These are phyloP conservation scores for Sciaenops ocellatus DNA, from an alignment of 2,797 vertebrate species.

Conservation along the genomic window DNA sequence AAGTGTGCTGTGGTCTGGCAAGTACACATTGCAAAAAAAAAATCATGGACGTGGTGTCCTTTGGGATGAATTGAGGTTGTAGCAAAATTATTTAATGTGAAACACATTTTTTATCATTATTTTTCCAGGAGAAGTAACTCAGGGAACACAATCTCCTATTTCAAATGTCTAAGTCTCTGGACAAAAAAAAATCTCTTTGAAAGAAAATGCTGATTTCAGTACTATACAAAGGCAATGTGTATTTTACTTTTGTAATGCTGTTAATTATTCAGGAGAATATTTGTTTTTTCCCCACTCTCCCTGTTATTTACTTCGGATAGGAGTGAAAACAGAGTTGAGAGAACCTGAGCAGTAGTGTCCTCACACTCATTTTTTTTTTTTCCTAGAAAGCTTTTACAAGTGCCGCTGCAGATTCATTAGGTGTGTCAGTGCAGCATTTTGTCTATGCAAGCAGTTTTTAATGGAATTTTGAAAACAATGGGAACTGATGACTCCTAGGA, in stretches of 20 bases:
- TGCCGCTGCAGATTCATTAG: slow-evolving; percentile 12
- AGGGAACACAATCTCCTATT: not conserved
- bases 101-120: too few relatives aligned
- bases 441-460: slow-evolving; percentile 37
- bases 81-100: too few relatives aligned
- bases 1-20: too few relatives aligned
- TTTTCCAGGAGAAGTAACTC: not conserved
- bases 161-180: not conserved
- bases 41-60: too few relatives aligned
- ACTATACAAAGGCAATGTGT: too few relatives aligned
- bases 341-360: not conserved
- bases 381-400: not conserved
- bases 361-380: not conserved
- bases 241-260: not conserved
- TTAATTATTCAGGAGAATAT: not conserved
- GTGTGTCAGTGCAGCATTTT: slow-evolving; percentile 22
- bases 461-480: slow-evolving; percentile 39
- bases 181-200: not conserved
- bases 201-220: not conserved
- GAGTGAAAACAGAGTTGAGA: slow-evolving; percentile 12
- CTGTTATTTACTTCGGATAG: slow-evolving; percentile 8
- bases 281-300: not conserved
- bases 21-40: too few relatives aligned
- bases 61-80: too few relatives aligned
- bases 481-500: slow-evolving; percentile 24